These are phyloP conservation scores for Steinernema feltiae DNA, from an alignment of 1,140 invertebrate genomes.

Conservation along the genomic window DNA sequence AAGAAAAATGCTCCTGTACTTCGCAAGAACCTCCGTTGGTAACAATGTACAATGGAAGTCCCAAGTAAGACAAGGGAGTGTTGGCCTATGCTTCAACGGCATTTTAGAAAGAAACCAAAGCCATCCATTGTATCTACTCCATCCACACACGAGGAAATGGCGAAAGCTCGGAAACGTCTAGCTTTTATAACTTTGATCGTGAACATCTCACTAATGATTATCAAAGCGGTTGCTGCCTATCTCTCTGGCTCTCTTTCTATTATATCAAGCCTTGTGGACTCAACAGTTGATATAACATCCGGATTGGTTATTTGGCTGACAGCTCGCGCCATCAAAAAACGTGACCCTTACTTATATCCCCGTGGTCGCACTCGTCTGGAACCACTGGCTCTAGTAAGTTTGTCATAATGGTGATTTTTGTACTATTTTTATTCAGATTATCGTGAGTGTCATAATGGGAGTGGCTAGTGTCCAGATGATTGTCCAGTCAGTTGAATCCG, in stretches of 20 bases:
- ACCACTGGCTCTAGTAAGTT: conserved; percentile 59
- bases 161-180: conserved; percentile 23
- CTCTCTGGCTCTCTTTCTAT: conserved; percentile 61
- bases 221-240: conserved; percentile 59
- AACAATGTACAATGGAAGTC: background rate
- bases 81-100: background rate
- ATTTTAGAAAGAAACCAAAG: conserved; percentile 11
- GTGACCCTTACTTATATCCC: conserved; percentile 61
- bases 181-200: conserved; percentile 48
- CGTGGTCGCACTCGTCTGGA: conserved; percentile 60
- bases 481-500: conserved; percentile 56
- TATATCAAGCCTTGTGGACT: conserved; percentile 61
- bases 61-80: background rate
- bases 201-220: conserved; percentile 56
- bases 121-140: background rate
- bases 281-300: conserved; percentile 59
- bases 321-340: conserved; percentile 58
- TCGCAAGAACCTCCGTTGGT: background rate
- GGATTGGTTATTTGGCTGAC: conserved; percentile 61
- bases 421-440: conserved; percentile 36
- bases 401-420: conserved; percentile 37
- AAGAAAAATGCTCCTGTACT: conserved; percentile 12
- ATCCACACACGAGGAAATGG: background rate
- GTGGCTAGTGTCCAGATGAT: conserved; percentile 60
- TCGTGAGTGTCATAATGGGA: conserved; percentile 60